These are phyloP conservation scores for Caenorhabditis sp. DNA, from an alignment of 2,888 invertebrate species.

Conservation along the genomic window DNA sequence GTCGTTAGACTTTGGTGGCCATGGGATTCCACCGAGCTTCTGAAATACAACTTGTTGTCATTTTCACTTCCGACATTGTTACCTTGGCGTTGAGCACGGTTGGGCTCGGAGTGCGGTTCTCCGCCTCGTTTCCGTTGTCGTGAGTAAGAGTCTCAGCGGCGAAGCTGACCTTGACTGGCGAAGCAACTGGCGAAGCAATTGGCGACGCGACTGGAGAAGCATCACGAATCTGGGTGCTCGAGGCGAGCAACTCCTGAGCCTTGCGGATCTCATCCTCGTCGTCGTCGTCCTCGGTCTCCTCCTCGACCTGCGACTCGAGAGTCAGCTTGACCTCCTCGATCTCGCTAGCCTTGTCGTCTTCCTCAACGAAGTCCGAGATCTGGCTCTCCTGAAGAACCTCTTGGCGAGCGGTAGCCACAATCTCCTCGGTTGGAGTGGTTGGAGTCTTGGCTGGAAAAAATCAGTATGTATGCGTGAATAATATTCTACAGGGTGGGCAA, in stretches of 20 bases:
- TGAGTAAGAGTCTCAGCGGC: conserved; percentile 20
- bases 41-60: conserved; percentile 25
- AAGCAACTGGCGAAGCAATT: conserved; percentile 27
- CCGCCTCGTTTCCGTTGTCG: conserved; percentile 51
- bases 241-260: conserved; percentile 56
- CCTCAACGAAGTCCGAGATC: conserved; percentile 64
- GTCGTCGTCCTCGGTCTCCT: conserved; percentile 26
- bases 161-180: conserved; percentile 32
- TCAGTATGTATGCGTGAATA: neutral
- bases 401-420: conserved; percentile 12
- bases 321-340: conserved; percentile 38
- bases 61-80: neutral
- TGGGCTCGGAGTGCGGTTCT: conserved; percentile 66
- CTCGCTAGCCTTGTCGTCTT: conserved; percentile 52
- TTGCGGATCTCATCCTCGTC: conserved; percentile 57
- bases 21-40: conserved; percentile 67
- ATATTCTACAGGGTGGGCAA: too few relatives aligned
- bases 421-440: conserved; percentile 29
- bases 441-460: conserved; percentile 47
- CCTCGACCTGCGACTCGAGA: conserved; percentile 22
- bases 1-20: conserved; percentile 66
- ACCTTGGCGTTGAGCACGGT: conserved; percentile 64
- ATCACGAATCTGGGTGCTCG: conserved; percentile 59
- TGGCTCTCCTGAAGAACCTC: conserved; percentile 73
- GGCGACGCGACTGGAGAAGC: conserved; percentile 46